Evolutionary conservation across 2,888 invertebrate species (phyloP).

Genomic region (Drosophila incognita): DNA sequence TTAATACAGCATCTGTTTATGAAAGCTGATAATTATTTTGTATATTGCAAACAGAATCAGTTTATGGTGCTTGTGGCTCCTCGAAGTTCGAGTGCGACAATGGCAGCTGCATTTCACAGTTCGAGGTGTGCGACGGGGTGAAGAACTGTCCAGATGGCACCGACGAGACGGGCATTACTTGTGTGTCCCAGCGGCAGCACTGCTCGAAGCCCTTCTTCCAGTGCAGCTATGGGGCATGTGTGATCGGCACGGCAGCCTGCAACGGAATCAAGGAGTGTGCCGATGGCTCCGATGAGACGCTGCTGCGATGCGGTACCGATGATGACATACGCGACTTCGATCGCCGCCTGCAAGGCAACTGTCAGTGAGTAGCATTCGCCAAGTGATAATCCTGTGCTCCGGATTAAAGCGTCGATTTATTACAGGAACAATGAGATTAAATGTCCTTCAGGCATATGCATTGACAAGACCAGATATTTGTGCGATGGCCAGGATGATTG

Average conservation of each 20-base stretch:
- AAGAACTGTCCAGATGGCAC: conserved; percentile 79
- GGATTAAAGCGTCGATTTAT: not conserved
- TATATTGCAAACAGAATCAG: conserved; percentile 5
- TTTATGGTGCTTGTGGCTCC: conserved; percentile 48
- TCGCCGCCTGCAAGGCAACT: conserved; percentile 44
- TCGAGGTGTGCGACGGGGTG: conserved; percentile 74
- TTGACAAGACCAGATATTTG: conserved; percentile 50
- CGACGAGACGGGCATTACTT: conserved; percentile 77
- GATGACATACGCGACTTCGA: conserved; percentile 46
- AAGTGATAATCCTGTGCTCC: not conserved
- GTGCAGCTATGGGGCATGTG: conserved; percentile 82
- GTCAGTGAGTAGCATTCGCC: conserved; percentile 51
- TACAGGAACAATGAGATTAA: conserved; percentile 61
- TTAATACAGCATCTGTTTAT: not conserved
- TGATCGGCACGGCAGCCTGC: conserved; percentile 68
- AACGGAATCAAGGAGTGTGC: conserved; percentile 56
- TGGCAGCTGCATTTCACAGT: conserved; percentile 75
- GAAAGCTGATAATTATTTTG: not conserved
- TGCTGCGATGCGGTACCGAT: conserved; percentile 51
- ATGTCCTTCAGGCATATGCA: conserved; percentile 68
- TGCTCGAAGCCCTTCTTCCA: conserved; percentile 80
- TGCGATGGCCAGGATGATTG: conserved; percentile 69
- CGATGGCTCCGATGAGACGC: conserved; percentile 70
- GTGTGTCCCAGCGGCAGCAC: conserved; percentile 65
- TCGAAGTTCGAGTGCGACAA: conserved; percentile 74